These are phyloP conservation scores for Megaceryle torquata DNA, from an alignment of 2,113 vertebrate species.

Conservation along the genomic window DNA sequence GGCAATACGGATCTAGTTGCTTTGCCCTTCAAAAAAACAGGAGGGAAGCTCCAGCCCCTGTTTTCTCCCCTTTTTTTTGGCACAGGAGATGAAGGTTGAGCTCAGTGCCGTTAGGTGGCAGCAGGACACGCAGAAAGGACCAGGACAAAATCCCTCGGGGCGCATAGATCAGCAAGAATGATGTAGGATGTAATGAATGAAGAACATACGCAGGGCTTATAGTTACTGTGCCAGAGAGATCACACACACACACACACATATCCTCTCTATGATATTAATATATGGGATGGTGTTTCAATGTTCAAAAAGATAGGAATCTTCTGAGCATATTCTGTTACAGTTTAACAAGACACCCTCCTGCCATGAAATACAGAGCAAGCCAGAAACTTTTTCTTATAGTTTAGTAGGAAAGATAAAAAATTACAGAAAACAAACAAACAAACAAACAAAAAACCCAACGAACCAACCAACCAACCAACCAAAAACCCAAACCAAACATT, in stretches of 20 bases:
- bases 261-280: background rate
- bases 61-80: background rate
- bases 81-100: background rate
- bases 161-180: background rate
- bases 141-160: background rate
- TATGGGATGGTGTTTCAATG: background rate
- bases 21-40: background rate
- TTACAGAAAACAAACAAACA: too few relatives aligned
- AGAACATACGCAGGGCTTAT: background rate
- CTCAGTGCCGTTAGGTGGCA: background rate
- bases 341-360: background rate
- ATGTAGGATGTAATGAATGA: background rate
- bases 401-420: background rate
- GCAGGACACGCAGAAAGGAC: background rate
- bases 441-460: too few relatives aligned
- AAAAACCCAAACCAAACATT: rapidly evolving
- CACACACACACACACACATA: background rate
- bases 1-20: background rate
- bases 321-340: background rate
- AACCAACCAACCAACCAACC: too few relatives aligned
- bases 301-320: background rate
- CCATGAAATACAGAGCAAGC: background rate
- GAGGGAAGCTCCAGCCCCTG: rapidly evolving
- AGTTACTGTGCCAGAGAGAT: background rate
- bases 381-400: background rate